Conservation (phyloP, 1,140 invertebrate genomes). For the Epicauta chinensis region DNA sequence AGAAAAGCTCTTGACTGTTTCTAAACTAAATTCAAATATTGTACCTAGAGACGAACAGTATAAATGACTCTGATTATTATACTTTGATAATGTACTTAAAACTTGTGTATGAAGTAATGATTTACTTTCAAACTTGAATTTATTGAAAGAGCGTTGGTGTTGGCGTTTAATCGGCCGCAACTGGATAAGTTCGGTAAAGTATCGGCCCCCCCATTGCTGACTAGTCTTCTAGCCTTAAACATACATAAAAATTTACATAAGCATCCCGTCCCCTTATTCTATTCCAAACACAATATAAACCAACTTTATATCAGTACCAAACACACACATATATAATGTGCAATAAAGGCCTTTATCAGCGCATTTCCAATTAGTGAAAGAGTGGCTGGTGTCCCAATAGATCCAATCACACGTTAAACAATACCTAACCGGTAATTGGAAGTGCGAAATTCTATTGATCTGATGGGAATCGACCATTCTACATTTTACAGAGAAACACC, state of each 20-base stretch:
- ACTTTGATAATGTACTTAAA: no score
- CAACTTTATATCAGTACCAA: slow-evolving; percentile 8
- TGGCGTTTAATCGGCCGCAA: no score
- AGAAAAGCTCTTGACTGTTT: no score
- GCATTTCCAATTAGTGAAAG: slow-evolving; percentile 28
- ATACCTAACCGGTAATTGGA: slow-evolving; percentile 21
- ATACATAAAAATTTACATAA: slow-evolving; percentile 17
- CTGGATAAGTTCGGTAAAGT: no score
- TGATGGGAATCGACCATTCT: slow-evolving; percentile 11
- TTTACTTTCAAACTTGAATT: no score
- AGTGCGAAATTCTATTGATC: slow-evolving; percentile 17
- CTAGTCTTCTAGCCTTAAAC: no score
- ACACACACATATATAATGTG: background rate
- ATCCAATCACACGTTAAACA: slow-evolving; percentile 25
- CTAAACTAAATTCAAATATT: no score
- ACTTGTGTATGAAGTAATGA: no score
- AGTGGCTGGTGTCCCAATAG: slow-evolving; percentile 21
- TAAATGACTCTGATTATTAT: no score
- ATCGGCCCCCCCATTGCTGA: no score
- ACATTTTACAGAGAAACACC: slow-evolving; percentile 2
- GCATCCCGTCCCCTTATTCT: background rate
- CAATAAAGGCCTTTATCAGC: slow-evolving; percentile 22
- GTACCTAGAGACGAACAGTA: no score
- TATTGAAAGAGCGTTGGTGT: no score
- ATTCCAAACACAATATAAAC: slow-evolving; percentile 1